phyloP scores from a whole-genome alignment of 2,888 invertebrate genomes.

The Anarsia innoxiella region DNA sequence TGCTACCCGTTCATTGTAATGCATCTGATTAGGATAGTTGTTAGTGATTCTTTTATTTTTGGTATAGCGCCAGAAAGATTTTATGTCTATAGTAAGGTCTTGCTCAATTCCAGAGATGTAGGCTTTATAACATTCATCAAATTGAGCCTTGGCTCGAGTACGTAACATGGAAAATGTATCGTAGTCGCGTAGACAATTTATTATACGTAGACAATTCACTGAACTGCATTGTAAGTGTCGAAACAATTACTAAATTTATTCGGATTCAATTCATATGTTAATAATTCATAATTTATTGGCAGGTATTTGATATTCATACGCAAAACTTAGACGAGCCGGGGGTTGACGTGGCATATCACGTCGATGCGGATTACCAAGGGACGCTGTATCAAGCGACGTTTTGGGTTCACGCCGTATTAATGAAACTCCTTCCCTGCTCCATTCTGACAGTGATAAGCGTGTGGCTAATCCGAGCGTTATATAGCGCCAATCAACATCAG shows the following conservation, averaged over 20 bases:
- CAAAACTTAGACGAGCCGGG: slow-evolving; percentile 60
- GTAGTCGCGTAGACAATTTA: too few species aligned
- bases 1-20: too few species aligned
- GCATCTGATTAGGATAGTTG: too few species aligned
- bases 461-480: slow-evolving; percentile 82
- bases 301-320: slow-evolving; percentile 69
- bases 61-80: too few species aligned
- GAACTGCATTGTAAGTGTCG: slow-evolving; percentile 1
- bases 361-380: slow-evolving; percentile 73
- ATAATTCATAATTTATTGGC: slow-evolving; percentile 10
- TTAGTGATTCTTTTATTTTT: too few species aligned
- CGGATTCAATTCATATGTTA: slow-evolving; percentile 35
- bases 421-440: slow-evolving; percentile 87
- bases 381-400: slow-evolving; percentile 82
- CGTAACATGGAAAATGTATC: too few species aligned
- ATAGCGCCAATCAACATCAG: slow-evolving; percentile 84
- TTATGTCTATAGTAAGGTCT: too few species aligned
- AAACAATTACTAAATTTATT: slow-evolving; percentile 2
- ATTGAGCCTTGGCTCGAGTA: too few species aligned
- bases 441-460: slow-evolving; percentile 83
- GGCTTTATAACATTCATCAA: too few species aligned
- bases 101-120: too few species aligned
- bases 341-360: slow-evolving; percentile 57
- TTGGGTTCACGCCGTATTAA: slow-evolving; percentile 87
- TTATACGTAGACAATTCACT: slow-evolving; percentile 3